Evolutionary conservation across 2,888 invertebrate genomes (phyloP).

Genomic region (Ormyrus rosae): DNA sequence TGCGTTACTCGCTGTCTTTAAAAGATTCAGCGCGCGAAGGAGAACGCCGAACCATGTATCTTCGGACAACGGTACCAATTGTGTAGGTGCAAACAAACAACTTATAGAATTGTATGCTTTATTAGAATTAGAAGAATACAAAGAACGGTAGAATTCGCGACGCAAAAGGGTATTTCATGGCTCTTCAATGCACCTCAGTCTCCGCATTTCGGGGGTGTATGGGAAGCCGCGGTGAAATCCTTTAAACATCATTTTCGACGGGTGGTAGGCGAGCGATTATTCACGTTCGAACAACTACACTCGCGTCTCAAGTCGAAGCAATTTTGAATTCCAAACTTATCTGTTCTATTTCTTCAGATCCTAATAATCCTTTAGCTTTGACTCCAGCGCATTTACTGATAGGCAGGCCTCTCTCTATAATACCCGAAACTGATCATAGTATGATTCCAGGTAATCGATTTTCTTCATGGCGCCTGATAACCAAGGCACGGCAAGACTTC

Average conservation of each 20-base stretch:
- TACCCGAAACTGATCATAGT: constrained; percentile 9
- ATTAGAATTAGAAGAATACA: too few species aligned
- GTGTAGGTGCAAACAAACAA: too few species aligned
- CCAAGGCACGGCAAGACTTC: not conserved
- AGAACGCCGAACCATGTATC: too few species aligned
- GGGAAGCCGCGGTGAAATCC: not conserved
- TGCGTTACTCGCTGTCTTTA: too few species aligned
- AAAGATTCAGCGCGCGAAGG: too few species aligned
- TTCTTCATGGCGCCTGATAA: not conserved
- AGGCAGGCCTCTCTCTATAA: not conserved
- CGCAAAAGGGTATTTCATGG: not conserved
- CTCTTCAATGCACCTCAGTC: not conserved
- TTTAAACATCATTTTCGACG: not conserved
- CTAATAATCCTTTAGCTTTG: not conserved
- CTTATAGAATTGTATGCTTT: too few species aligned
- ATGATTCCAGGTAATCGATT: not conserved
- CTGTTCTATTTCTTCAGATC: not conserved
- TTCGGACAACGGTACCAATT: too few species aligned
- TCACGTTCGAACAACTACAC: not conserved
- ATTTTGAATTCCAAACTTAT: not conserved
- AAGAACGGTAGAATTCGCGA: too few species aligned
- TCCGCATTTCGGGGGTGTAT: not conserved
- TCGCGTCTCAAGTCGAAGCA: not conserved
- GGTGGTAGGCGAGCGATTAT: not conserved
- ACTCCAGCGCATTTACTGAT: not conserved